Evolutionary conservation across 2,797 vertebrate species (phyloP).

Genomic region (Sebastolobus alascanus): DNA sequence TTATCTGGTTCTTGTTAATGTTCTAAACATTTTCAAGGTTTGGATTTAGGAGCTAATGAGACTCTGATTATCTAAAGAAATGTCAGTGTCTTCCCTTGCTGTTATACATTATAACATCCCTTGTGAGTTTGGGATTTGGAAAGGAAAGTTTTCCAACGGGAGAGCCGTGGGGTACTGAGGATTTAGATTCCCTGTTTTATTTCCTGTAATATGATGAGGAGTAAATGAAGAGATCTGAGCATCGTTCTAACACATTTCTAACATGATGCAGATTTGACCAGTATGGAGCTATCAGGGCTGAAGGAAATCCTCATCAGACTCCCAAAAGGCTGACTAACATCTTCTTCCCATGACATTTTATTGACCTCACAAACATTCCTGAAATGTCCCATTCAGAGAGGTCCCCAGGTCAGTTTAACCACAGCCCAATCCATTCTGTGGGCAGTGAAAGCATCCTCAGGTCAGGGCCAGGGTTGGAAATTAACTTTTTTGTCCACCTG

Average conservation of each 20-base stretch:
- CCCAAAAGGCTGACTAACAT: neutral
- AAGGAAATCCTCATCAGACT: neutral
- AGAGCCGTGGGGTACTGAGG: neutral
- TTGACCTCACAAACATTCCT: conserved; percentile 30
- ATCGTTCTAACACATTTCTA: neutral
- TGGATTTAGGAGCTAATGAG: neutral
- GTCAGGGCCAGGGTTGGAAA: neutral
- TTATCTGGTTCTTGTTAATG: conserved; percentile 8
- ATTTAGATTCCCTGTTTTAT: neutral
- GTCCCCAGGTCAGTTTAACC: conserved; percentile 36
- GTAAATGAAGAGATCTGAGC: neutral
- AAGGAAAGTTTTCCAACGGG: neutral
- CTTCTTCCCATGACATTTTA: conserved; percentile 30
- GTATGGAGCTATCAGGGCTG: neutral
- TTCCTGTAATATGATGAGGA: neutral
- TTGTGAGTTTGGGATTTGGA: neutral
- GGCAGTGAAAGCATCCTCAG: neutral
- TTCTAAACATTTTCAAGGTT: neutral
- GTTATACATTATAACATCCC: neutral
- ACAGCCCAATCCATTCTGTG: conserved; percentile 9
- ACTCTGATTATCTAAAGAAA: neutral
- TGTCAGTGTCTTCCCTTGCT: neutral
- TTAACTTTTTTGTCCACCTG: neutral
- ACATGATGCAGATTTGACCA: neutral
- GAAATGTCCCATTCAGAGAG: conserved; percentile 16